Evolutionary conservation across 1,140 invertebrate genomes (phyloP).

Genomic region (Solenopsis fugax): DNA sequence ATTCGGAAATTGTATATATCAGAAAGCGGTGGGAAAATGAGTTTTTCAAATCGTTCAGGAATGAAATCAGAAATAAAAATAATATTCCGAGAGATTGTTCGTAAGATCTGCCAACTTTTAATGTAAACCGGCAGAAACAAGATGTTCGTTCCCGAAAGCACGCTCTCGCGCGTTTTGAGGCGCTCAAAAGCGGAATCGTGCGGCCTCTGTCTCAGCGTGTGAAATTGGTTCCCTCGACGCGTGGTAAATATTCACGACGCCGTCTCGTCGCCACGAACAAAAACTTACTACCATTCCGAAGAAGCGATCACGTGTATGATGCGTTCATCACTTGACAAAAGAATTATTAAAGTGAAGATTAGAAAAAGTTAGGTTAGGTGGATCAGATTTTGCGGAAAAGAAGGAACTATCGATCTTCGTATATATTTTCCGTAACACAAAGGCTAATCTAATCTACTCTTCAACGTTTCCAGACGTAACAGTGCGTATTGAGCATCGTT

Average conservation of each 20-base stretch:
- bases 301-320: not conserved
- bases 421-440: not conserved
- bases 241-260: conserved; percentile 5
- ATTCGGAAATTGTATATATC: not conserved
- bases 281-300: conserved; percentile 2
- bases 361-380: not conserved
- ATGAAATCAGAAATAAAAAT: conserved; percentile 25
- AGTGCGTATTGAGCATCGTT: not conserved
- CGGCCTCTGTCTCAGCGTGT: not conserved
- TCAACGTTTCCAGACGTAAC: not conserved
- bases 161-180: conserved; percentile 9
- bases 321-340: not conserved
- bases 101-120: not conserved
- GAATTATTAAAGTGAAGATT: not conserved
- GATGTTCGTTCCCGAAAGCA: conserved; percentile 20
- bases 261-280: not conserved
- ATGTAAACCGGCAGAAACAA: not conserved
- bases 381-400: not conserved
- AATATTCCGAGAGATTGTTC: not conserved
- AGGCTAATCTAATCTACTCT: not conserved
- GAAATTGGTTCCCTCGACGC: conserved; percentile 12
- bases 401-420: not conserved
- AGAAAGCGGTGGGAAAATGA: not conserved
- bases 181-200: conserved; percentile 26
- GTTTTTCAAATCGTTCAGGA: not conserved